Evolutionary conservation across 1,140 invertebrate species (phyloP), one percentile per base, ranked within the genome.

Genomic region (Vollenhovia emeryi): DNA sequence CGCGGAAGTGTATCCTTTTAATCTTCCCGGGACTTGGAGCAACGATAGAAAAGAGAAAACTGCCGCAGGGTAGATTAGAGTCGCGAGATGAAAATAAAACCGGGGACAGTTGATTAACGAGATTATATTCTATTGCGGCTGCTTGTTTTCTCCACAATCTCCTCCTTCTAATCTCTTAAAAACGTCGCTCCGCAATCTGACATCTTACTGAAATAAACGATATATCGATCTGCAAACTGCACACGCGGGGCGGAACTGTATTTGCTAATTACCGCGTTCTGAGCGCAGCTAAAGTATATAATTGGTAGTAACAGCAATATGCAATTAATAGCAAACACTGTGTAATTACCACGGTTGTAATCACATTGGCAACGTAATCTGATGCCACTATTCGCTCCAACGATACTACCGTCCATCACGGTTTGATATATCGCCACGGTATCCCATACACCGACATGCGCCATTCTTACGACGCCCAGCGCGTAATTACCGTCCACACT

Each of bases 341-440:
- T 71, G 33, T 73, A 82, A 82, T 82, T 82, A 82, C 66, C 27
- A 68, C 50, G 66, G 48, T 71, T 73, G 78, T 71, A 82, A 82
- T 82, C 78, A 82, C 66, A 82, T 82, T 73, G 78, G 36, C 78
- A 73, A 45, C 57, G 78, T 71, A 82, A 82, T 82, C 78, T 71
- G 78, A 82, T 82, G 78, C 76, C 27, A 82, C 78, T 45, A 57
- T 71, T 71, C 78, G 43, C 52, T 33, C 78, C 36, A 57, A 73
- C 66, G 78, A 73, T 73, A 36, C 50, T 8, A 50, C 21, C 60
- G 76, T 79, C 48, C 48, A 43, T 82, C 66, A 59, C n/a, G 3
- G 36, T 73, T 82, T 82, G 78, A 82, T 82, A 73, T 45, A 82
- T 71, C 78, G 64, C 57, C 57, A 57, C 33, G 24, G 18, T 40